Base-by-base conservation (phyloP, 2,888 invertebrate species). In the Microdon myrmicae region DNA sequence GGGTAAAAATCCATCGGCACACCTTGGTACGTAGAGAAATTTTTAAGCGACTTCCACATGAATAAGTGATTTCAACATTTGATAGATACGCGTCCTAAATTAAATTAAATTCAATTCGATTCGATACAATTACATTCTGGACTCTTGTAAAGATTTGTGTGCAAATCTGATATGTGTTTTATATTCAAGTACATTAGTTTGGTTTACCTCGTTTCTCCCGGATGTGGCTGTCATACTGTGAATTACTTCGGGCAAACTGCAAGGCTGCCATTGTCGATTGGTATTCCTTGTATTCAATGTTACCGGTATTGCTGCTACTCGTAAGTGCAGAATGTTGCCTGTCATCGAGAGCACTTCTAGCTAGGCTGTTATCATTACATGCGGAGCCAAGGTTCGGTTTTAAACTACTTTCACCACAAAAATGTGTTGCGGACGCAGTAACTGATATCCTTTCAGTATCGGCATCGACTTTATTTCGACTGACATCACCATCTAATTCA, bases 191-290 rank as follows among this genome's bases (percentile, higher is more conserved):
- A 31, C n/a, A n/a, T n/a, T n/a, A n/a, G n/a, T n/a, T n/a, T n/a
- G n/a, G n/a, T 16, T 82, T 86, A 92, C 92, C 91, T 90, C 89
- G 86, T 76, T 90, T 90, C 81, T 89, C 87, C 71, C 87, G 89
- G 77, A 93, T 93, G 81, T 92, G 92, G 48, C 89, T 87, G 80
- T 93, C 93, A 81, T 90, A 92, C 80, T 92, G 90, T 73, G 89
- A 89, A 76, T 88, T 88, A 81, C 89, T 90, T 75, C 90, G 84
- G 68, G 87, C 83, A 73, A 85, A 89, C 70, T 90, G 89, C 81
- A 87, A 85, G 75, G 86, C 86, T 32, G 86, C 84, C 67, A 86
- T 86, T 48, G 84, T 82, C 75, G 82, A 83, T 70, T 88, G 88
- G 75, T 90, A 77, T 69, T 77, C 77, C 44, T 75, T 76, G 49